Percentiles rank a stretch among this genome's conserved stretches.
Evolutionary conservation across 2,113 vertebrate species (phyloP).

Genomic region (Coregonus clupeaformis): DNA sequence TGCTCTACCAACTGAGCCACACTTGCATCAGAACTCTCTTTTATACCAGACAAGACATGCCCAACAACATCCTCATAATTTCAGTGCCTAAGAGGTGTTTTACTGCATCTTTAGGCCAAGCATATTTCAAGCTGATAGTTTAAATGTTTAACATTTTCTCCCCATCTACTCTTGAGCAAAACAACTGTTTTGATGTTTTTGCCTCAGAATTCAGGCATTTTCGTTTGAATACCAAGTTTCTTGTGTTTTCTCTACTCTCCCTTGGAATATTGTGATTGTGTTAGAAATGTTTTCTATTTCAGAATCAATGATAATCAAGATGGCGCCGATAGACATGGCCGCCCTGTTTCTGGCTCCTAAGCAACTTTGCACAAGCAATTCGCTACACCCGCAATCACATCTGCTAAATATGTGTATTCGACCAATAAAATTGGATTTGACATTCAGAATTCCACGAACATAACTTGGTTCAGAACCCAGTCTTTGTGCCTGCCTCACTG

Average conservation of each 20-base stretch:
- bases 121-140: not conserved
- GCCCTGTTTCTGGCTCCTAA: no score
- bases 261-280: not conserved
- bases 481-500: no score
- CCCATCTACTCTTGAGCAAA: not conserved
- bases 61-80: slow-evolving; percentile 10
- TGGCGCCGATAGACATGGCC: no score
- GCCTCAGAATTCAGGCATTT: not conserved
- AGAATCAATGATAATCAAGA: not conserved
- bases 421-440: no score
- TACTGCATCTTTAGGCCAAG: not conserved
- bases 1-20: no score
- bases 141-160: not conserved
- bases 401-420: no score
- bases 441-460: no score
- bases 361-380: no score
- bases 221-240: not conserved
- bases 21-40: not conserved
- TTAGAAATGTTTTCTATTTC: not conserved
- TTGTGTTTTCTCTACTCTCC: not conserved
- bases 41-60: slow-evolving; percentile 9
- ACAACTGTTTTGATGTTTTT: not conserved
- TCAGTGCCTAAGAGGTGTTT: not conserved
- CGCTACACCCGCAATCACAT: no score
- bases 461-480: no score